Percentiles rank a stretch among this genome's conserved stretches.
Evolutionary conservation across 1,140 invertebrate genomes (phyloP).

Genomic region (Drosophila teissieri): DNA sequence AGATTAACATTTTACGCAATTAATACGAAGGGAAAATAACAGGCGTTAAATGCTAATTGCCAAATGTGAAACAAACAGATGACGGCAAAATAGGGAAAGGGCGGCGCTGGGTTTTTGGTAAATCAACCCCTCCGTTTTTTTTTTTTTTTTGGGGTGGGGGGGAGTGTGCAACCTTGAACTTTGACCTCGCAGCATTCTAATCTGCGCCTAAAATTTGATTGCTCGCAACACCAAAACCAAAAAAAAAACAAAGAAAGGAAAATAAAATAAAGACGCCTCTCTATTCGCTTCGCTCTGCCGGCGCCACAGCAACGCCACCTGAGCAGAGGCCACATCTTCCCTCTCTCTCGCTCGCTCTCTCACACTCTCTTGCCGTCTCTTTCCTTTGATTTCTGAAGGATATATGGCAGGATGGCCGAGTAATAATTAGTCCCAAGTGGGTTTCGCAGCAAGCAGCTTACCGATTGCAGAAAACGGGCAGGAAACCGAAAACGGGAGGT

Average conservation of each 20-base stretch:
- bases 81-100: not conserved
- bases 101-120: not conserved
- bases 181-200: conserved; percentile 74
- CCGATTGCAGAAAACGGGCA: not conserved
- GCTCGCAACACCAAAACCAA: conserved; percentile 22
- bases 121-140: not conserved
- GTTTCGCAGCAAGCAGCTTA: conserved; percentile 64
- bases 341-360: not conserved
- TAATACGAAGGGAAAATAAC: conserved; percentile 30
- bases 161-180: conserved; percentile 71
- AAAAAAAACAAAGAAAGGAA: not conserved
- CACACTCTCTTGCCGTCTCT: conserved; percentile 4
- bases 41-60: conserved; percentile 53
- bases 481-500: not conserved
- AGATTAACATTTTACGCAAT: conserved; percentile 63
- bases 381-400: conserved; percentile 33
- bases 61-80: conserved; percentile 42
- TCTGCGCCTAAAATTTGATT: conserved; percentile 75
- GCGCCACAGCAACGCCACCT: conserved; percentile 23
- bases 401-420: conserved; percentile 45
- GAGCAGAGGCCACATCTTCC: conserved; percentile 13
- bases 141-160: not conserved
- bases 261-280: conserved; percentile 8
- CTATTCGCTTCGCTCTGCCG: conserved; percentile 5
- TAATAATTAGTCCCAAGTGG: conserved; percentile 80